Evolutionary conservation across 2,113 vertebrate species (phyloP).

Genomic region (Toxotes jaculatrix): DNA sequence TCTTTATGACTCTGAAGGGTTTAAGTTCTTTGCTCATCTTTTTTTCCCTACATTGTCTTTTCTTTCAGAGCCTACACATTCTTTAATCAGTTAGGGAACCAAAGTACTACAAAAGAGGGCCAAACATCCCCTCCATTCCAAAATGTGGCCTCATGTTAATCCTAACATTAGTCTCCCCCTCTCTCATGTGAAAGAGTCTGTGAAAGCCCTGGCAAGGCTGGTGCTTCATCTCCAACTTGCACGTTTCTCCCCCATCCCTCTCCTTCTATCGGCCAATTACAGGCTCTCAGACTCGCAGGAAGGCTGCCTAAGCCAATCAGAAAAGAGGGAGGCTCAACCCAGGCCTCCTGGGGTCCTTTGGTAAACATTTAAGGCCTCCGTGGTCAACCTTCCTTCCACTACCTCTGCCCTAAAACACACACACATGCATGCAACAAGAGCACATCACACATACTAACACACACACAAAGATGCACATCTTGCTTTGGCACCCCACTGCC

Average conservation of each 20-base stretch:
- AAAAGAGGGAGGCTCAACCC: conserved; percentile 69
- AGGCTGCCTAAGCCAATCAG: conserved; percentile 67
- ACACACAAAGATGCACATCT: conserved; percentile 26
- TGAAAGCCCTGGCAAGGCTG: conserved; percentile 41
- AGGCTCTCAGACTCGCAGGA: conserved; percentile 44
- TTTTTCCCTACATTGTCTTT: neutral
- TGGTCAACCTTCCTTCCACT: conserved; percentile 67
- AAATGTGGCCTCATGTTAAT: conserved; percentile 64
- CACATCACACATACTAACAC: conserved; percentile 5
- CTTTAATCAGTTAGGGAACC: conserved; percentile 26
- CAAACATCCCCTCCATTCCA: conserved; percentile 22
- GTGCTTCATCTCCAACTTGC: conserved; percentile 55
- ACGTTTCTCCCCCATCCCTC: conserved; percentile 51
- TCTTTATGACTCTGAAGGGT: neutral
- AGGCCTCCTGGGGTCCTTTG: conserved; percentile 68
- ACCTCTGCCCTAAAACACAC: conserved; percentile 59
- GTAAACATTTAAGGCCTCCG: conserved; percentile 74
- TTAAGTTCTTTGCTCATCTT: neutral
- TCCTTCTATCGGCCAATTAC: conserved; percentile 53
- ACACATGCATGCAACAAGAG: neutral
- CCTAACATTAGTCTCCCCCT: conserved; percentile 18
- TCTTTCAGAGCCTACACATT: conserved; percentile 24
- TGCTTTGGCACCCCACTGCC: conserved; percentile 45
- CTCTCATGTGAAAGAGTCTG: conserved; percentile 49
- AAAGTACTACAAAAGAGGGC: conserved; percentile 4